Base-by-base conservation (phyloP, 2,113 vertebrate species). In the Chelonoidis abingdonii region DNA sequence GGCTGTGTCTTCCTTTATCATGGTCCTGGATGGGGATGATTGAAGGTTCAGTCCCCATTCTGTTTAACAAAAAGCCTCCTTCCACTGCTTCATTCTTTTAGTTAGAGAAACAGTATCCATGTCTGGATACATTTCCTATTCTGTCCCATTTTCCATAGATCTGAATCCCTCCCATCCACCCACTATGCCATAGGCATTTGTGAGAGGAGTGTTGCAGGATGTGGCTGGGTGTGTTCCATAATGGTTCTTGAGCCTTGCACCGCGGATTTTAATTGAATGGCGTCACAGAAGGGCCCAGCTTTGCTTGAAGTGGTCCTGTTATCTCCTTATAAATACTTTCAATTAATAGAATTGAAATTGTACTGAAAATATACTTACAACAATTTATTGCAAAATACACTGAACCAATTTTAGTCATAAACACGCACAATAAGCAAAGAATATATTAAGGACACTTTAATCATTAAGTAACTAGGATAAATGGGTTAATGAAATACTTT, bases 21-120 rank as follows among this genome's bases (percentile, higher is more conserved):
- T 31, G 2, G 14, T 44, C 24, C 13, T 91, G 44, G 65, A 27
- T 89, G 1, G 0, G 0, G 11, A 19, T 76, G 1, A 1, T 7
- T 88, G 38, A n/a, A 86, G 0, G 0, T 27, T 44, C 47, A 86
- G 4, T n/a, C 80, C 0, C 0, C 47, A 49, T 1, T 65, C 5
- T 1, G 1, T 47, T 88, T 56, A 75, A 41, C 10, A 50, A 19
- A n/a, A 0, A 86, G 7, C 2, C 44, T 10, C 16, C 10, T 31
- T 38, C 22, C 59, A 69, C 41, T 50, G 81, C 27, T 78, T 47
- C 75, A 6, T 54, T 10, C 25, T 44, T 2, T 8, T 10, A 2
- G 22, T 11, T 78, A 13, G 22, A 76, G 12, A 76, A 44, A 41
- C 38, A 6, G 1, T 65, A 27, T 38, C 83, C n/a, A 83, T 11